Percentiles rank a stretch among this genome's conserved stretches.
Evolutionary conservation across 2,888 invertebrate species (phyloP).

Genomic region (Arrhopalites spinosus): DNA sequence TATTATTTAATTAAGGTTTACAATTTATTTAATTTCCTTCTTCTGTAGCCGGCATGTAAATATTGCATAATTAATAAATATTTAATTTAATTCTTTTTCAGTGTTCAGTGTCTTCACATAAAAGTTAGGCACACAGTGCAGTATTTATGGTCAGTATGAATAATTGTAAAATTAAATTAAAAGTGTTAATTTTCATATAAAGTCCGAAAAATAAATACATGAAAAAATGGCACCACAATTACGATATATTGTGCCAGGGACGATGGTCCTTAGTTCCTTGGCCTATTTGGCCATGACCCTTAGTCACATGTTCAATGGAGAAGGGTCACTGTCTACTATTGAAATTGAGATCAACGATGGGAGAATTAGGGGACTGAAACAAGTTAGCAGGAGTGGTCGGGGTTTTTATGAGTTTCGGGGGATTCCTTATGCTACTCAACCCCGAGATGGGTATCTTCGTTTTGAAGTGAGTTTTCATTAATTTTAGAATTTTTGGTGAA

Average conservation of each 20-base stretch:
- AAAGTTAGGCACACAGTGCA: too few species aligned
- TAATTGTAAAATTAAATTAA: too few species aligned
- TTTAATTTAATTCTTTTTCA: too few species aligned
- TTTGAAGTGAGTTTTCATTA: background rate
- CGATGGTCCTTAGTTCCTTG: constrained; percentile 5
- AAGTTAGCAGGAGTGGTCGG: background rate
- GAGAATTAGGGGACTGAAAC: background rate
- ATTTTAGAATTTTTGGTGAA: background rate
- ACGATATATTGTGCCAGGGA: constrained; percentile 7
- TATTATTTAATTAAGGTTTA: too few species aligned
- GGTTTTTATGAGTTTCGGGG: constrained; percentile 11
- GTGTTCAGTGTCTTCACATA: too few species aligned
- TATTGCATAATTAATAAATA: too few species aligned
- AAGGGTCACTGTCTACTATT: background rate
- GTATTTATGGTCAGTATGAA: too few species aligned
- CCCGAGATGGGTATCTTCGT: background rate
- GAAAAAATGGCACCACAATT: constrained; percentile 4
- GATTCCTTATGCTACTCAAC: constrained; percentile 11
- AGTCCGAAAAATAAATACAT: too few species aligned
- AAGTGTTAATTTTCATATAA: too few species aligned
- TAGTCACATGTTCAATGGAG: background rate
- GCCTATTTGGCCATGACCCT: background rate
- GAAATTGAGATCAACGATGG: constrained; percentile 6
- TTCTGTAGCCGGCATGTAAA: too few species aligned
- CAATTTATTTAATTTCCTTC: too few species aligned